Evolutionary conservation across 2,113 vertebrate genomes (phyloP).

Genomic region (Tursiops truncatus): DNA sequence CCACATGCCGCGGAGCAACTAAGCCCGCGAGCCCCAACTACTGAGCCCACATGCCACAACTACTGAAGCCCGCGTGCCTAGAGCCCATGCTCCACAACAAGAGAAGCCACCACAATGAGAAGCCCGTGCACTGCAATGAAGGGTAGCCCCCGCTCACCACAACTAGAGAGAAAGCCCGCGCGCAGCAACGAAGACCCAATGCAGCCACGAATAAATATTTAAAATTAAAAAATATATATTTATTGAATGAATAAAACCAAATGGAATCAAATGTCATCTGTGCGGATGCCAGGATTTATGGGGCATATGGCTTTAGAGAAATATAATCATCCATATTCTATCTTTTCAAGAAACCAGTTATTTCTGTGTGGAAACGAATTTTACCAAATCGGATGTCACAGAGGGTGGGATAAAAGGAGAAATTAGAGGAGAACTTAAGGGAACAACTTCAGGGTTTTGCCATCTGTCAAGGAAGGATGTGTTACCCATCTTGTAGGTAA

Average conservation of each 20-base stretch:
- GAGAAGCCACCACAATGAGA: too few species aligned
- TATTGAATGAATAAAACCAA: conserved; percentile 44
- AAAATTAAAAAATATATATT: conserved; percentile 27
- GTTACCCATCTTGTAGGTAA: neutral
- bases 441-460: neutral
- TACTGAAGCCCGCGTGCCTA: too few species aligned
- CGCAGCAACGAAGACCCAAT: too few species aligned
- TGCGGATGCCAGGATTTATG: neutral
- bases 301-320: conserved; percentile 43
- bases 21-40: too few species aligned
- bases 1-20: too few species aligned
- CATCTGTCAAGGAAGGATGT: neutral
- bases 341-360: conserved; percentile 19
- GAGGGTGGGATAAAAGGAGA: conserved; percentile 18
- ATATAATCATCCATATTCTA: neutral
- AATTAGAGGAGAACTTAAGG: neutral
- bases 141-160: too few species aligned
- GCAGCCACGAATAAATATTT: too few species aligned
- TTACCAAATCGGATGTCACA: neutral
- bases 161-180: too few species aligned
- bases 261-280: conserved; percentile 23
- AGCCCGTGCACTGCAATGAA: too few species aligned
- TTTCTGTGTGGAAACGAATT: conserved; percentile 32
- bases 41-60: too few species aligned
- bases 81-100: too few species aligned